These are phyloP conservation scores for Agapornis roseicollis DNA, from an alignment of 2,113 vertebrate species.

Conservation along the genomic window DNA sequence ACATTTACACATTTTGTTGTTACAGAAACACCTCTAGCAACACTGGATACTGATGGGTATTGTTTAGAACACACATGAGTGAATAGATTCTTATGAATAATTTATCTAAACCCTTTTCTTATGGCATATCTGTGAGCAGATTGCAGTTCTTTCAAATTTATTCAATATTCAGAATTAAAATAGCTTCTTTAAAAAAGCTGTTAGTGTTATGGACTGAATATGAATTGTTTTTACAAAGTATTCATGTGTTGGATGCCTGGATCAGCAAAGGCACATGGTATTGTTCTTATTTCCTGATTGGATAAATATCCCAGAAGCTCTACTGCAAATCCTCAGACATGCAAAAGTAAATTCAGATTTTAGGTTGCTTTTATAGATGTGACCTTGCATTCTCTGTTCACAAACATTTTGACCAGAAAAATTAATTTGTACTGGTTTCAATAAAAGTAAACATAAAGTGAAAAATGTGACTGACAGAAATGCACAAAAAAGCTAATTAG, in stretches of 20 bases:
- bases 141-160: background rate
- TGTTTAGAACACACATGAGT: background rate
- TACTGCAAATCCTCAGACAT: background rate
- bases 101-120: background rate
- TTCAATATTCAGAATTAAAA: constrained; percentile 19
- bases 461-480: background rate
- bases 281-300: background rate
- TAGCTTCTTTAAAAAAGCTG: background rate
- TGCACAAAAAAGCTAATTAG: background rate
- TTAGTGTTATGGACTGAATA: background rate
- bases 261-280: background rate
- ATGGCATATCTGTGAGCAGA: background rate
- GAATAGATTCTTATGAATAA: constrained; percentile 4
- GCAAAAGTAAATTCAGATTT: background rate
- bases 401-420: background rate
- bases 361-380: background rate
- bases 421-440: background rate
- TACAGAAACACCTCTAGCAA: background rate
- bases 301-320: background rate
- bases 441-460: background rate
- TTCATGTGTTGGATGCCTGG: background rate
- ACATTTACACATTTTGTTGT: background rate
- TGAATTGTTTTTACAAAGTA: background rate
- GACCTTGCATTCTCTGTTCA: background rate
- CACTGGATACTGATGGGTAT: background rate